phyloP scores from a whole-genome alignment of 2,113 vertebrate genomes.

The Centropus unirufus region DNA sequence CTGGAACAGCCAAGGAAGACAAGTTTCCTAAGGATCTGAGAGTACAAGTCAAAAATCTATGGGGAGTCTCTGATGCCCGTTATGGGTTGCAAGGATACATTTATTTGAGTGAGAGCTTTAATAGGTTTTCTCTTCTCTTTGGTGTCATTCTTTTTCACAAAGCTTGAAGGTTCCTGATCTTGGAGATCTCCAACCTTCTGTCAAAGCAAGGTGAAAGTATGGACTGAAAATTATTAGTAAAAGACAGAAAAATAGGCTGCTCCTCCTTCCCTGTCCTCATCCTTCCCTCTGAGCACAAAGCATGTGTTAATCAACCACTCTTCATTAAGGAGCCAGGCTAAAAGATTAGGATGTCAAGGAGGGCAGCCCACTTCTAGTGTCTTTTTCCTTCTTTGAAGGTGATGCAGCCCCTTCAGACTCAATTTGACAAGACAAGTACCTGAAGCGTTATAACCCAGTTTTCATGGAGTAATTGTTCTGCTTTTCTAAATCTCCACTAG shows the following conservation, averaged over 20 bases:
- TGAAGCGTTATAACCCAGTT: not conserved
- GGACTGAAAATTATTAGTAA: not conserved
- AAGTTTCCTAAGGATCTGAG: not conserved
- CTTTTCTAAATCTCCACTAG: not conserved
- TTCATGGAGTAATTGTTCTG: not conserved
- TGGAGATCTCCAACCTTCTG: not conserved
- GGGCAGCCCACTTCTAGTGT: not conserved
- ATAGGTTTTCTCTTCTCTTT: not conserved
- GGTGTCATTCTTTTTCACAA: not conserved
- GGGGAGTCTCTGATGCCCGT: not conserved
- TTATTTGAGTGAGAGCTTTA: not conserved
- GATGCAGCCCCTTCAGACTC: not conserved
- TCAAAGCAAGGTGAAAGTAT: not conserved
- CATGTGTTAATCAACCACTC: not conserved
- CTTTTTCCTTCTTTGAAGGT: not conserved
- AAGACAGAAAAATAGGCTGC: not conserved
- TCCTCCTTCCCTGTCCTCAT: not conserved
- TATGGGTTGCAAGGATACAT: not conserved
- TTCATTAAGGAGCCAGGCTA: not conserved
- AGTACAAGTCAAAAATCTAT: not conserved
- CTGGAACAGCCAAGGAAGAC: not conserved
- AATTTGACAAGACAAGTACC: not conserved
- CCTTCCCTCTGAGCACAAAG: not conserved
- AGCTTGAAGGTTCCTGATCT: not conserved
- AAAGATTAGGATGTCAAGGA: not conserved